Conservation (phyloP, 2,797 vertebrate species). For the Lerista edwardsae region DNA sequence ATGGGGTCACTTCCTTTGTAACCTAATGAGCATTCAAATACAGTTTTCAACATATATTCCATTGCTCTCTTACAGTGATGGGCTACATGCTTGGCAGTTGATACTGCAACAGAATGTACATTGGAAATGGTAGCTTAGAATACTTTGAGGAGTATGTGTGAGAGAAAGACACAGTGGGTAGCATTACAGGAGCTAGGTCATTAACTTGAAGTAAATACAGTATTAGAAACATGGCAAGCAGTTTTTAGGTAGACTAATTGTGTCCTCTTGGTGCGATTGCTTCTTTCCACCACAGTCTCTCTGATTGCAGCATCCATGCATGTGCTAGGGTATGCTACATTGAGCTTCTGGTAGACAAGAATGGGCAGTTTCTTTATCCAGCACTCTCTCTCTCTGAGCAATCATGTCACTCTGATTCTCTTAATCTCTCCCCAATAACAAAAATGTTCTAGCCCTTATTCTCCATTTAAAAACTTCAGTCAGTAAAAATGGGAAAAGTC, state of each 20-base stretch:
- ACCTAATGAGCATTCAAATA: conserved; percentile 17
- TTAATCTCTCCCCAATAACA: not conserved
- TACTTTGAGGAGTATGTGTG: not conserved
- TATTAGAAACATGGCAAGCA: conserved; percentile 22
- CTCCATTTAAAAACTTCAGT: not conserved
- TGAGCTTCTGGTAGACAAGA: no score
- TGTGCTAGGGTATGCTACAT: no score
- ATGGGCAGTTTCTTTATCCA: not conserved
- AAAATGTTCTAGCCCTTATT: not conserved
- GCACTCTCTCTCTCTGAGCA: not conserved
- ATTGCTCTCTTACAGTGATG: not conserved
- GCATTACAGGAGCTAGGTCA: conserved; percentile 31
- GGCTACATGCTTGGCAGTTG: conserved; percentile 9
- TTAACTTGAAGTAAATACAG: conserved; percentile 30
- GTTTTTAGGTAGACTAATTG: conserved; percentile 10
- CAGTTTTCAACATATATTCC: not conserved
- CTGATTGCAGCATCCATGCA: not conserved
- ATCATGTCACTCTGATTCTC: not conserved
- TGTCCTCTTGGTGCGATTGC: not conserved
- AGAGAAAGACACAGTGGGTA: not conserved
- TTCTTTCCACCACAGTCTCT: not conserved
- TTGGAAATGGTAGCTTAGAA: conserved; percentile 13
- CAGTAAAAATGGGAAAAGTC: not conserved
- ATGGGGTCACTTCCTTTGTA: conserved; percentile 50
- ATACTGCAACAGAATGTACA: not conserved